Evolutionary conservation across 2,113 vertebrate species (phyloP).

Genomic region (Scolopax mira): DNA sequence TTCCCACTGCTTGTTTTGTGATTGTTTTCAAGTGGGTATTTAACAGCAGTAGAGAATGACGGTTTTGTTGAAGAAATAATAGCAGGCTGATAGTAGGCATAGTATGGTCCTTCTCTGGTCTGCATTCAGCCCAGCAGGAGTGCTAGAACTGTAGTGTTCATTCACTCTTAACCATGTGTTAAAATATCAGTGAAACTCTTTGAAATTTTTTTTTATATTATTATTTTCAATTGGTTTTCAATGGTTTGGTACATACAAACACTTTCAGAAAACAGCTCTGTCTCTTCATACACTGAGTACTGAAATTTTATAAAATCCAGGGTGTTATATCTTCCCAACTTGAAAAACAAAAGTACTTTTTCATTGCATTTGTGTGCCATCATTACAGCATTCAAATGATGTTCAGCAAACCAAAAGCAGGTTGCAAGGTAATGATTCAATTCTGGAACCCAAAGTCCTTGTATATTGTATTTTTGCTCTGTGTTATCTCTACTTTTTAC

Average conservation of each 20-base stretch:
- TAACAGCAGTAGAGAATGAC: slow-evolving; percentile 4
- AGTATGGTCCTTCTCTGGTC: background rate
- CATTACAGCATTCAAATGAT: background rate
- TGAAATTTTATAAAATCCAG: background rate
- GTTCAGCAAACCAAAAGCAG: background rate
- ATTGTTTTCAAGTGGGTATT: background rate
- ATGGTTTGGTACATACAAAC: background rate
- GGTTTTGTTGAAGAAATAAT: slow-evolving; percentile 42
- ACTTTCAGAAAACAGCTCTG: background rate
- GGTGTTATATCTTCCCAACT: background rate
- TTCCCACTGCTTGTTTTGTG: background rate
- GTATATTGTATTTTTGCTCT: background rate
- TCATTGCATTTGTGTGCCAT: background rate
- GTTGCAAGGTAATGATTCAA: background rate
- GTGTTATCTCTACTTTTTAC: background rate
- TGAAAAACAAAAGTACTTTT: background rate
- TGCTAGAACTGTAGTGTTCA: background rate
- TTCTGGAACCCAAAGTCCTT: background rate
- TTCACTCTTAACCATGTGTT: background rate
- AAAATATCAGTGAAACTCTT: background rate
- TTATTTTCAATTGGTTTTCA: background rate
- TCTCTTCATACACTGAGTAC: background rate
- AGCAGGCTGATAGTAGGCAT: background rate
- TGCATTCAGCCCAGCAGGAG: slow-evolving; percentile 32
- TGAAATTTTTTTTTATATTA: background rate